Percentiles rank a stretch among this genome's conserved stretches.
phyloP scores from a whole-genome alignment of 2,888 invertebrate species.

The Lumbricus terrestris region DNA sequence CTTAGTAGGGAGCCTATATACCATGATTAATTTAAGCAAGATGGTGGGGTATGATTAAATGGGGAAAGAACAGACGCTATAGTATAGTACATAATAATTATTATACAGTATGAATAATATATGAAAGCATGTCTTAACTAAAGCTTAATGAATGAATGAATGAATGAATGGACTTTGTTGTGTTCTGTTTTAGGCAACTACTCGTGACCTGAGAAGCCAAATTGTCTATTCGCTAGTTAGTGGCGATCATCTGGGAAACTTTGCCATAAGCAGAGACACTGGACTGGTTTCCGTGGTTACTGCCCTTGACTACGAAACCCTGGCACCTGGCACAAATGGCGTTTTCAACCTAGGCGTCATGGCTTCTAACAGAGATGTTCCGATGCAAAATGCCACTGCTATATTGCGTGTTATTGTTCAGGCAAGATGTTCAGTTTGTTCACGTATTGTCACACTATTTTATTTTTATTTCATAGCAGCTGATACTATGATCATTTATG shows the following conservation, averaged over 20 bases:
- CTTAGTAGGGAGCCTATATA: too few species aligned
- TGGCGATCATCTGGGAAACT: neutral
- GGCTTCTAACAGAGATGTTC: neutral
- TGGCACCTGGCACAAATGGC: neutral
- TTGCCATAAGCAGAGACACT: neutral
- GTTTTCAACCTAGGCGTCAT: neutral
- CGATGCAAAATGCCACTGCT: neutral
- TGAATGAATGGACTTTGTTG: neutral
- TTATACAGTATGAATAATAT: too few species aligned
- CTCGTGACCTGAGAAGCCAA: neutral
- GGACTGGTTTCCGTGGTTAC: neutral
- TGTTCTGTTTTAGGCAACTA: slow-evolving; percentile 8
- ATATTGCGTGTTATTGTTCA: neutral
- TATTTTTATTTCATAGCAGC: neutral
- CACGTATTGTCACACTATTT: too few species aligned
- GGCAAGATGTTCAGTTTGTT: neutral
- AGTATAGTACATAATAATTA: too few species aligned
- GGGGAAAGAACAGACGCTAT: too few species aligned
- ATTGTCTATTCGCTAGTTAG: neutral
- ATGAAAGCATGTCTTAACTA: too few species aligned
- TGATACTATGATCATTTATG: neutral
- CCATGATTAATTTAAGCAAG: too few species aligned
- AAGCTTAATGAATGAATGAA: too few species aligned
- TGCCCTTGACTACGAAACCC: neutral
- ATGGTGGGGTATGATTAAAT: too few species aligned